Conservation (phyloP, 2,113 vertebrate species). For the Vulpes vulpes region DNA sequence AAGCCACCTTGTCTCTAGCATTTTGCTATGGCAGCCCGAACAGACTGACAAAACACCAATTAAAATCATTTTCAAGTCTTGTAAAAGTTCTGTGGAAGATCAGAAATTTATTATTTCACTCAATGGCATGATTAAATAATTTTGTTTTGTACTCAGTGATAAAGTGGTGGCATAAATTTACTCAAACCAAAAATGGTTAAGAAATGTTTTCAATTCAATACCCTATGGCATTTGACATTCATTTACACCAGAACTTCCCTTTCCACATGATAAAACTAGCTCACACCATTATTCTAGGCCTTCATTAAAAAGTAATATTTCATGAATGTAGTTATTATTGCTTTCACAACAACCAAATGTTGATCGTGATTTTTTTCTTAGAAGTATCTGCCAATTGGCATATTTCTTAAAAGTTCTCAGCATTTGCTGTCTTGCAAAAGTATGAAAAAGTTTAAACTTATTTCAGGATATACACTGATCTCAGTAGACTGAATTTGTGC, state of each 20-base stretch:
- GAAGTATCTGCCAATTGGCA: background rate
- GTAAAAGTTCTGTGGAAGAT: background rate
- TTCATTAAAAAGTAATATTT: conserved; percentile 32
- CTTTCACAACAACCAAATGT: background rate
- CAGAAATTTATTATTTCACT: background rate
- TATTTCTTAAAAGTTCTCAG: background rate
- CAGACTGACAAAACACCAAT: background rate
- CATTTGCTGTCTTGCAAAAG: background rate
- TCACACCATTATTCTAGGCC: background rate
- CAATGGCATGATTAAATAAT: background rate
- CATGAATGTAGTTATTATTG: background rate
- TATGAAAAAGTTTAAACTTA: background rate
- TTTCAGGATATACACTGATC: background rate
- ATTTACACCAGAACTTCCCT: background rate
- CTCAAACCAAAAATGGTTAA: background rate
- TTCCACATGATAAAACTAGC: background rate
- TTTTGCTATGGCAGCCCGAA: background rate
- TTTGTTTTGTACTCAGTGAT: background rate
- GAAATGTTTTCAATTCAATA: background rate
- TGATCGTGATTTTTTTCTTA: background rate
- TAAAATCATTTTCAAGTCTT: background rate
- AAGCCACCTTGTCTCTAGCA: background rate
- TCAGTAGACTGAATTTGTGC: background rate
- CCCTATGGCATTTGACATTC: background rate
- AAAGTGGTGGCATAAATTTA: background rate